Percentiles rank a stretch among this genome's conserved stretches.
Conservation (phyloP, 2,113 vertebrate genomes). For the Pseudopodoces humilis region DNA sequence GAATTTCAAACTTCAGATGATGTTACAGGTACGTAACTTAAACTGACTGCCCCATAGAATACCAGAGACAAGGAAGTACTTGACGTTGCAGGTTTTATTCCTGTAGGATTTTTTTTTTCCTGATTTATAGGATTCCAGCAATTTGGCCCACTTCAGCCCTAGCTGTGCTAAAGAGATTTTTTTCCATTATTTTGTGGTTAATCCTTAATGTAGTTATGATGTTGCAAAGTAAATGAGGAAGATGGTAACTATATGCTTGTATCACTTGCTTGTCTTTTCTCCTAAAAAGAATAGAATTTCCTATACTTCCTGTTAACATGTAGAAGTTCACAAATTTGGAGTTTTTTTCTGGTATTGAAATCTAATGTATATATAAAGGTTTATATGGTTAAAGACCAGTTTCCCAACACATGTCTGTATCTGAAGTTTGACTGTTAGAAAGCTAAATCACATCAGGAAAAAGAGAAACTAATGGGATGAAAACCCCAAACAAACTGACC, state of each 20-base stretch:
- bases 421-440: not conserved
- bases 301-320: not conserved
- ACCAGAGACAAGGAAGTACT: not conserved
- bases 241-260: not conserved
- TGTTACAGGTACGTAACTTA: not conserved
- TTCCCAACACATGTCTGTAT: not conserved
- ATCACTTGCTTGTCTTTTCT: not conserved
- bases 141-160: not conserved
- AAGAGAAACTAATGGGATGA: not conserved
- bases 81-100: not conserved
- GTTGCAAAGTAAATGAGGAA: not conserved
- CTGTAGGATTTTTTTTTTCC: not conserved
- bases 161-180: not conserved
- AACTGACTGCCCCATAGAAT: not conserved
- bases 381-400: not conserved
- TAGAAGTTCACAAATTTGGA: not conserved
- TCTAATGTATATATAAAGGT: not conserved
- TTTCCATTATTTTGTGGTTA: not conserved
- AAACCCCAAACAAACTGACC: rapidly evolving
- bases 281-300: not conserved
- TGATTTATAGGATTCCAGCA: rapidly evolving
- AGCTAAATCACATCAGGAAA: not conserved
- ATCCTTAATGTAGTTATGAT: not conserved
- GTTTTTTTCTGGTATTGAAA: not conserved
- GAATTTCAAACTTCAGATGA: not conserved